These are phyloP conservation scores for Lysiphlebus fabarum DNA, from an alignment of 1,140 invertebrate species.

Conservation along the genomic window DNA sequence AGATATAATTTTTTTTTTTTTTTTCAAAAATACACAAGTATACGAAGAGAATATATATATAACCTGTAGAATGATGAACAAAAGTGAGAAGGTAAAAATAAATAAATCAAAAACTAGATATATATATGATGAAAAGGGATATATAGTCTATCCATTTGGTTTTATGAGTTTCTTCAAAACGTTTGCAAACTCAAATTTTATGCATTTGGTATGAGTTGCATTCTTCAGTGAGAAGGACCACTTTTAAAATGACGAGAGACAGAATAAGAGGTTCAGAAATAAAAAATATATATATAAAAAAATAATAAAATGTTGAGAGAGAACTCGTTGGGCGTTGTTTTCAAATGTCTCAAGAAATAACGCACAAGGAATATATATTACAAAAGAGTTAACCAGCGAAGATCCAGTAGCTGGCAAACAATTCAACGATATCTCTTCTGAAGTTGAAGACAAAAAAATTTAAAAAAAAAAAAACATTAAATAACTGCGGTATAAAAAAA, in stretches of 20 bases:
- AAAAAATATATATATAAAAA: not conserved
- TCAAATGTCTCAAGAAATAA: too few relatives aligned
- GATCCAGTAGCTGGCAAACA: constrained; percentile 38
- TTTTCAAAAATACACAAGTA: too few relatives aligned
- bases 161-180: constrained; percentile 51
- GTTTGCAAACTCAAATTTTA: constrained; percentile 37
- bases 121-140: constrained; percentile 16
- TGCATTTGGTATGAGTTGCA: constrained; percentile 33
- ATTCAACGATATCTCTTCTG: not conserved
- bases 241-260: constrained; percentile 1
- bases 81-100: not conserved
- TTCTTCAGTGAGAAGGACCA: constrained; percentile 9
- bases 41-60: not conserved
- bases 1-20: too few relatives aligned
- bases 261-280: not conserved
- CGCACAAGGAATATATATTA: constrained; percentile 34
- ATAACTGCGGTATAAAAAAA: constrained; percentile 23
- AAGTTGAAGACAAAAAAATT: constrained; percentile 31
- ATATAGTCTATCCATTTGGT: constrained; percentile 38
- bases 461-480: constrained; percentile 14
- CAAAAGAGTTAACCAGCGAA: constrained; percentile 35
- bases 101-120: constrained; percentile 1
- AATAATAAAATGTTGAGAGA: not conserved
- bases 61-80: not conserved
- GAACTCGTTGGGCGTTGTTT: too few relatives aligned